Base-by-base conservation (phyloP, 2,888 invertebrate genomes). In the Spatulosminthurus flaviceps region DNA sequence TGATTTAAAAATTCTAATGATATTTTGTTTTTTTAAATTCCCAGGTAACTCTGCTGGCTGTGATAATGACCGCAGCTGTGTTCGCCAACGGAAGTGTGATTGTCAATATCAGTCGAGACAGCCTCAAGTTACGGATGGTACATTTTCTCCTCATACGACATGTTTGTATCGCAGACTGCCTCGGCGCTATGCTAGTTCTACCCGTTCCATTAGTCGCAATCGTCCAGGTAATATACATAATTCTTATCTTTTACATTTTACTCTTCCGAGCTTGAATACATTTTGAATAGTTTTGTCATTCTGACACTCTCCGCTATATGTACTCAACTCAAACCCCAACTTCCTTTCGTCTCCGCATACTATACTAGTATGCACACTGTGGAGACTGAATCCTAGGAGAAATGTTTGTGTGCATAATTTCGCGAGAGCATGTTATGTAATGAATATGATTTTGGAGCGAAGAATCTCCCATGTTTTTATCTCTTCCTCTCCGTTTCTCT, bases 61-160 rank as follows among this genome's bases (percentile, higher is more conserved):
- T 84, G 73, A 85, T 86, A 71, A 79, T 86, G 78, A 70, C 79
- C 5, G 78, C 82, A 13, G 84, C 84, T n/a, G 74, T 85, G 19
- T 34, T 85, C n/a, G 80, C 83, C 11, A 86, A 86, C 80, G 82
- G 83, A 21, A 81, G 83, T 71, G 85, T 86, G 82, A 86, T 86
- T 60, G 73, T 77, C 72, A 86, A 86, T 79, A 86, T 86, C 71
- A 82, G 84, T 41, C 82, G 77, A 51, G 85, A 86, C 81, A 83
- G 81, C 64, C 82, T 86, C 60, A 86, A 86, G 78, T 82, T 84
- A 43, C 80, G 84, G 60, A 86, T 86, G 70, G 70, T 70, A 41
- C 86, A 86, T 77, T 86, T 86, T 74, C 82, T 86, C 9, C 85
- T 86, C 43, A 86, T 86, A 66, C 83, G 86, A 66, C 85, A 86